Evolutionary conservation across 2,113 vertebrate species (phyloP).

Genomic region (Caranx melampygus): DNA sequence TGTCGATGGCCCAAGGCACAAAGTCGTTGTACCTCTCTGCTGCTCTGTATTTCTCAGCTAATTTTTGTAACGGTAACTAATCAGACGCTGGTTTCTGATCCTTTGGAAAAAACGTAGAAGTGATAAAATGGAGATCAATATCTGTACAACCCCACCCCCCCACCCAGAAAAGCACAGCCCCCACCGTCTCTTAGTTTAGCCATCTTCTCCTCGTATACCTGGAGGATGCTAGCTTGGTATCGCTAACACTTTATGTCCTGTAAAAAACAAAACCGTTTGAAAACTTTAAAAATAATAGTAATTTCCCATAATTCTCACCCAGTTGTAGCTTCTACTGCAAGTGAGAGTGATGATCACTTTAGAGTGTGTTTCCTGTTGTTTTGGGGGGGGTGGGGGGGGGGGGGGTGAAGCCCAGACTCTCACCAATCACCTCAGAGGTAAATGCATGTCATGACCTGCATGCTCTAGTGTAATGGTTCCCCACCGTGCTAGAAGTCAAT

Average conservation of each 20-base stretch:
- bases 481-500: conserved; percentile 78
- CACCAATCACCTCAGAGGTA: conserved; percentile 75
- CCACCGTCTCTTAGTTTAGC: conserved; percentile 51
- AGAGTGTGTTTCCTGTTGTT: conserved; percentile 47
- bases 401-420: conserved; percentile 54
- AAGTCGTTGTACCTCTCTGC: conserved; percentile 77
- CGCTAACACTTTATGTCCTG: conserved; percentile 52
- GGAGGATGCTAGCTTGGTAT: conserved; percentile 59
- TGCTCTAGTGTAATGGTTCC: conserved; percentile 81
- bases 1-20: conserved; percentile 77
- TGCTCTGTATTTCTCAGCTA: conserved; percentile 76
- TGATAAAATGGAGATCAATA: conserved; percentile 46
- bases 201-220: conserved; percentile 50
- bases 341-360: conserved; percentile 55
- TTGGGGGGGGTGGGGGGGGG: background rate
- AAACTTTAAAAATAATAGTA: conserved; percentile 53
- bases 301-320: conserved; percentile 50
- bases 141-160: conserved; percentile 15
- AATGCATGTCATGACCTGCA: conserved; percentile 81
- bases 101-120: conserved; percentile 44
- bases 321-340: conserved; percentile 29
- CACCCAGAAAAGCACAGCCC: conserved; percentile 65
- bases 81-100: conserved; percentile 57
- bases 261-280: conserved; percentile 56
- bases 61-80: conserved; percentile 75